Evolutionary conservation across 23 tunicate species (phyloP).

Genomic region (Ascidia mentula): DNA sequence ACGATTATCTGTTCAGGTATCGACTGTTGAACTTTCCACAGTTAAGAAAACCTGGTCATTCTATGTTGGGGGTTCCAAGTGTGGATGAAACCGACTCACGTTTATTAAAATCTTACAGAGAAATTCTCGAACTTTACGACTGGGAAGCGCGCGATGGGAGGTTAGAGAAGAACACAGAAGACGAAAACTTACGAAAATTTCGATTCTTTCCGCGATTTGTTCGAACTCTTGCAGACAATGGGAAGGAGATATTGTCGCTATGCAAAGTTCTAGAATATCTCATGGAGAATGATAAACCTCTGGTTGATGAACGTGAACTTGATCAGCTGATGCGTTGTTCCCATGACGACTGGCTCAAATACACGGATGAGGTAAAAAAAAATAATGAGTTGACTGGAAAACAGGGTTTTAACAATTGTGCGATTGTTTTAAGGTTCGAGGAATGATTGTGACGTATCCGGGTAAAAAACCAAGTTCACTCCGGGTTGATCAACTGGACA

Average conservation of each 20-base stretch:
- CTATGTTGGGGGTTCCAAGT: too few species aligned
- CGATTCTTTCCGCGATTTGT: slow-evolving; percentile 96
- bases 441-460: slow-evolving; percentile 94
- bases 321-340: slow-evolving; percentile 54
- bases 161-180: slow-evolving; percentile 18
- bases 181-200: slow-evolving; percentile 50
- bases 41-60: too few species aligned
- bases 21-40: too few species aligned
- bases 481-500: slow-evolving; percentile 89
- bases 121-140: slow-evolving; percentile 89
- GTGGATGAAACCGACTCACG: too few species aligned
- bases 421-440: slow-evolving; percentile 39
- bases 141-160: slow-evolving; percentile 54
- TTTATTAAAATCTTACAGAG: slow-evolving; percentile 25
- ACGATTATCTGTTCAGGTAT: slow-evolving; percentile 87
- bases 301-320: slow-evolving; percentile 64
- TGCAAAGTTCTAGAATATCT: slow-evolving; percentile 89
- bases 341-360: slow-evolving; percentile 72
- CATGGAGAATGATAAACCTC: slow-evolving; percentile 67
- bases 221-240: slow-evolving; percentile 68
- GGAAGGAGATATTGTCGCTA: slow-evolving; percentile 82
- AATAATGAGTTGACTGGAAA: background rate
- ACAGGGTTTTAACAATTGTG: background rate
- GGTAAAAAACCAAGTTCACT: slow-evolving; percentile 92
- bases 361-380: slow-evolving; percentile 38